phyloP scores from a whole-genome alignment of 2,797 vertebrate genomes.

The Halcyon smyrnensis region DNA sequence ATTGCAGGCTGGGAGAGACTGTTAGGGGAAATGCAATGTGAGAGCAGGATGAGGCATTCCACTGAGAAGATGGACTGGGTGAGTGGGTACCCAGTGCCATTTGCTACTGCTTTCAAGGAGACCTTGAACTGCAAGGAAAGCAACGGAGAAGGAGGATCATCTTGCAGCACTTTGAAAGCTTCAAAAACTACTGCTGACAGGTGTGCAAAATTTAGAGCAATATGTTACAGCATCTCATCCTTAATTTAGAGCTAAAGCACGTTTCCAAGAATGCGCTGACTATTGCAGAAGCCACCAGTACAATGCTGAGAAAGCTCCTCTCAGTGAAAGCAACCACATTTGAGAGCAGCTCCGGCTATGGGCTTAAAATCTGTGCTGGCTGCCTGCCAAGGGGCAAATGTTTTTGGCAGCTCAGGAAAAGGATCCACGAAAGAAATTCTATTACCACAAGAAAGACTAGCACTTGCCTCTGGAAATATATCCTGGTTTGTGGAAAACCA shows the following conservation, averaged over 20 bases:
- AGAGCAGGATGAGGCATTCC: neutral
- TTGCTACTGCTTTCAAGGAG: constrained; percentile 15
- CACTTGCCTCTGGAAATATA: constrained; percentile 35
- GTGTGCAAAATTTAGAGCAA: constrained; percentile 31
- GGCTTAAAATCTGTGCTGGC: constrained; percentile 43
- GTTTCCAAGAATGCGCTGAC: constrained; percentile 30
- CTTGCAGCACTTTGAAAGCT: constrained; percentile 15
- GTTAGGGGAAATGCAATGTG: neutral
- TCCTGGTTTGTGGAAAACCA: constrained; percentile 33
- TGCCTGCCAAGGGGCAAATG: constrained; percentile 38
- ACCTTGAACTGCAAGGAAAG: neutral
- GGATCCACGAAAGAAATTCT: constrained; percentile 9
- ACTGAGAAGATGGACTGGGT: neutral
- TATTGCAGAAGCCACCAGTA: constrained; percentile 20
- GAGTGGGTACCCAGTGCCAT: neutral
- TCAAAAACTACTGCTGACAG: constrained; percentile 10
- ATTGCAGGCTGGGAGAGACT: neutral
- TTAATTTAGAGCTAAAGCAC: constrained; percentile 44
- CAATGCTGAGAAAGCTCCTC: constrained; percentile 43
- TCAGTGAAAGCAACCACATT: neutral
- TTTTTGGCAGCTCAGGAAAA: constrained; percentile 36
- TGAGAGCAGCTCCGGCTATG: constrained; percentile 29
- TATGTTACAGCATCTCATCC: constrained; percentile 1
- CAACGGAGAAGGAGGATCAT: neutral
- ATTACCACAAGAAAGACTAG: constrained; percentile 10